Evolutionary conservation across 1,140 invertebrate species (phyloP).

Genomic region (Gerris buenoi): DNA sequence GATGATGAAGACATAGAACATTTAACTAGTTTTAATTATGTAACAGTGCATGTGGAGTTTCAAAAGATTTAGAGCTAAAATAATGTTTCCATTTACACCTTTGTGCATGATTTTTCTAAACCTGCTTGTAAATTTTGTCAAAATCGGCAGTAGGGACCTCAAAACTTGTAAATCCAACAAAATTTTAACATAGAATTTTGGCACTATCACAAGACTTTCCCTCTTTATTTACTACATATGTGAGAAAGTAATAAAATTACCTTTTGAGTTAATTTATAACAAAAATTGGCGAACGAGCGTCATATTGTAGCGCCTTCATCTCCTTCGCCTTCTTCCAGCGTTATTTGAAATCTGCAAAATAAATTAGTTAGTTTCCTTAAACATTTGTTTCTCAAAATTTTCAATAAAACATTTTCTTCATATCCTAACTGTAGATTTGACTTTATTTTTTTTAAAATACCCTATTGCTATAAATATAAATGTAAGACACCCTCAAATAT

Average conservation of each 20-base stretch:
- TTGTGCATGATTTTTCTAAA: too few relatives aligned
- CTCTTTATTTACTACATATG: too few relatives aligned
- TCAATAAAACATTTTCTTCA: neutral
- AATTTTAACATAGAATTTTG: too few relatives aligned
- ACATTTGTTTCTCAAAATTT: neutral
- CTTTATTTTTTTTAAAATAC: neutral
- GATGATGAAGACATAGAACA: too few relatives aligned
- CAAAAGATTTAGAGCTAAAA: too few relatives aligned
- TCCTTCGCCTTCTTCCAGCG: slow-evolving; percentile 54
- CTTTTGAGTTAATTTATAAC: slow-evolving; percentile 17
- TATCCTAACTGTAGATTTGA: neutral
- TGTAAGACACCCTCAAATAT: neutral
- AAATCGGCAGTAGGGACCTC: too few relatives aligned
- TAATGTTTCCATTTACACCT: too few relatives aligned
- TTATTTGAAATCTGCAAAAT: slow-evolving; percentile 44
- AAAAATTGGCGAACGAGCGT: slow-evolving; percentile 16
- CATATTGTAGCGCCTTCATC: slow-evolving; percentile 19
- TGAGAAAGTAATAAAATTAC: slow-evolving; percentile 2
- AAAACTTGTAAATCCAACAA: too few relatives aligned
- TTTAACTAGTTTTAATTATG: too few relatives aligned
- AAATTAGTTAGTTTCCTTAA: neutral
- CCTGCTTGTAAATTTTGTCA: too few relatives aligned
- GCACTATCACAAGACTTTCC: too few relatives aligned
- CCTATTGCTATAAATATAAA: neutral
- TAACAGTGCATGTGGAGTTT: too few relatives aligned